phyloP scores from a whole-genome alignment of 1,140 invertebrate species.

The Platorchestia sp. region DNA sequence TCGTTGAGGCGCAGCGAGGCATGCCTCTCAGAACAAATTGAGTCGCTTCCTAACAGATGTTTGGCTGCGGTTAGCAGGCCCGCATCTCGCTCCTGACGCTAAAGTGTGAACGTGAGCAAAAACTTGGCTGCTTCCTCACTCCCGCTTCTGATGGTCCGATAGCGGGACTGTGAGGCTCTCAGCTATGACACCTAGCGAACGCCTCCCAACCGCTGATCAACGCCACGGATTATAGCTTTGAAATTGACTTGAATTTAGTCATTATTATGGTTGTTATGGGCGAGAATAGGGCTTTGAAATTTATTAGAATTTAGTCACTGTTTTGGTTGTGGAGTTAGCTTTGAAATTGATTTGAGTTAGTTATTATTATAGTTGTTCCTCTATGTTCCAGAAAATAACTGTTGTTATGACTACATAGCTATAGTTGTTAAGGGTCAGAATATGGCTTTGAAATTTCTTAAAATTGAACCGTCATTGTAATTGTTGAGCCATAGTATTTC shows the following conservation, averaged over 20 bases:
- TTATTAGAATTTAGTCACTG: too few species aligned
- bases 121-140: background rate
- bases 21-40: conserved; percentile 31
- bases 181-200: background rate
- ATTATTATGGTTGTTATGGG: too few species aligned
- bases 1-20: background rate
- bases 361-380: too few species aligned
- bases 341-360: too few species aligned
- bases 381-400: too few species aligned
- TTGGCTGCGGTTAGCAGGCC: conserved; percentile 18
- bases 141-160: background rate
- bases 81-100: background rate
- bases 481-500: too few species aligned
- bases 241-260: background rate
- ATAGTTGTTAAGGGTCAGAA: too few species aligned
- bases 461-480: too few species aligned
- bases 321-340: too few species aligned
- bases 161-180: background rate
- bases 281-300: too few species aligned
- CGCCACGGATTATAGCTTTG: background rate
- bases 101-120: conserved; percentile 9
- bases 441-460: too few species aligned
- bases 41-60: conserved; percentile 28
- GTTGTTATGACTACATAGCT: too few species aligned
- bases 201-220: background rate